Evolutionary conservation across 2,113 vertebrate genomes (phyloP), one percentile per base, ranked within the genome.

Genomic region (Progne subis): DNA sequence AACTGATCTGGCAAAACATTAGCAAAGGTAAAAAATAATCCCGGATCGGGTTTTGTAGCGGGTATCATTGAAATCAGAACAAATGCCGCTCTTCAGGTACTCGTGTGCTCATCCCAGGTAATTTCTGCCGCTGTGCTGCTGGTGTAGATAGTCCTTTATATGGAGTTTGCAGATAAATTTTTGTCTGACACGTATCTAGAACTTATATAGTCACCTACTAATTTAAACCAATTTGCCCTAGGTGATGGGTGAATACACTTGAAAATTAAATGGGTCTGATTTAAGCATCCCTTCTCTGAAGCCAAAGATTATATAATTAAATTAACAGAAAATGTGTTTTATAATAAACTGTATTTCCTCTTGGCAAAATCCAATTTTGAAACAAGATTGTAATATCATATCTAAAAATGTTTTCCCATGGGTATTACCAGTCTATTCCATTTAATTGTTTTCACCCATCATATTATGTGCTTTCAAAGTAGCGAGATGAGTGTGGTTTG

Each of bases 261-360:
- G 90, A 85, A 96, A 97, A 94, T 79, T 63, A 86, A 95, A 92
- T 74, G 86, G 92, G 84, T 80, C 83, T 94, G 94, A 91, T 94
- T 97, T 94, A 94, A 97, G 94, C 79, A 92, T 93, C 90, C 95
- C 86, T 92, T 72, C 96, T 95, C 90, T 76, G 78, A 94, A 93
- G 74, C 78, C 92, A 94, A 95, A 96, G 93, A 94, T 97, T 95
- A 96, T 95, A 95, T 97, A 97, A 97, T 97, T 96, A 97, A 97
- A 96, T 97, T 95, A 95, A 97, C 96, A 95, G 94, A 96, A 97
- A 97, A 89, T 91, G 80, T 93, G 86, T 90, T 95, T 95, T 95
- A 94, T 95, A 95, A 97, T 95, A 97, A 97, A 97, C 94, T 96
- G 77, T 90, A 92, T 95, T 96, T 97, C 91, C 94, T 97, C 86